Evolutionary conservation across 1,140 invertebrate species (phyloP).

Genomic region (Dryas iulia): DNA sequence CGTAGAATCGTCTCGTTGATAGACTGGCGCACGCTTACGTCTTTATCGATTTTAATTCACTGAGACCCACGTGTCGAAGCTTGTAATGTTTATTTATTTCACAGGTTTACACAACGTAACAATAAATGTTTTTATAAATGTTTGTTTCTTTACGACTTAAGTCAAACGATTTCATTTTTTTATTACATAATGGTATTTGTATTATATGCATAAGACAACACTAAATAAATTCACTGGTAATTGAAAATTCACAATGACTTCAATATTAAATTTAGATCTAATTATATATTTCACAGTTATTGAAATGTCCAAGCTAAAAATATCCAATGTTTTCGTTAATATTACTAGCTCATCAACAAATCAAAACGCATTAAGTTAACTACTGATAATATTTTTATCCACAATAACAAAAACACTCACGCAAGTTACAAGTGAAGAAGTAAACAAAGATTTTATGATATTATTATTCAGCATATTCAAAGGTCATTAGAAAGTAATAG

Average conservation of each 20-base stretch:
- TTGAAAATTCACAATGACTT: constrained; percentile 75
- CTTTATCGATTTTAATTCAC: constrained; percentile 75
- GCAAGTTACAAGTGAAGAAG: constrained; percentile 66
- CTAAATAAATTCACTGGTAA: constrained; percentile 53
- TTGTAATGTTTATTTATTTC: constrained; percentile 68
- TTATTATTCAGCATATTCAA: constrained; percentile 78
- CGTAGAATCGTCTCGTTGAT: constrained; percentile 74
- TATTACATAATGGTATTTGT: constrained; percentile 61
- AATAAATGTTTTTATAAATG: constrained; percentile 26
- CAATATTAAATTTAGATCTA: constrained; percentile 59
- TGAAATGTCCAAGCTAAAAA: background rate
- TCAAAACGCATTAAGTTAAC: constrained; percentile 21
- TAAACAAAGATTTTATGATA: constrained; percentile 78
- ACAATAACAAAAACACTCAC: constrained; percentile 79
- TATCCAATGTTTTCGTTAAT: constrained; percentile 15
- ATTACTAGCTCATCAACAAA: constrained; percentile 11
- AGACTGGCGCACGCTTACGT: constrained; percentile 73
- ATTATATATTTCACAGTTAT: constrained; percentile 28
- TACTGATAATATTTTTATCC: constrained; percentile 44
- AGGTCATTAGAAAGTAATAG: constrained; percentile 67
- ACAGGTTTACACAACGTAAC: constrained; percentile 28
- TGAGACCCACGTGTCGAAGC: constrained; percentile 68
- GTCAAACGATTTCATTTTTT: constrained; percentile 44
- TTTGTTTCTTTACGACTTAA: constrained; percentile 31
- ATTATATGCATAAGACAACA: constrained; percentile 48